Evolutionary conservation across 2,797 vertebrate species (phyloP).

Genomic region (Calcarius lapponicus): DNA sequence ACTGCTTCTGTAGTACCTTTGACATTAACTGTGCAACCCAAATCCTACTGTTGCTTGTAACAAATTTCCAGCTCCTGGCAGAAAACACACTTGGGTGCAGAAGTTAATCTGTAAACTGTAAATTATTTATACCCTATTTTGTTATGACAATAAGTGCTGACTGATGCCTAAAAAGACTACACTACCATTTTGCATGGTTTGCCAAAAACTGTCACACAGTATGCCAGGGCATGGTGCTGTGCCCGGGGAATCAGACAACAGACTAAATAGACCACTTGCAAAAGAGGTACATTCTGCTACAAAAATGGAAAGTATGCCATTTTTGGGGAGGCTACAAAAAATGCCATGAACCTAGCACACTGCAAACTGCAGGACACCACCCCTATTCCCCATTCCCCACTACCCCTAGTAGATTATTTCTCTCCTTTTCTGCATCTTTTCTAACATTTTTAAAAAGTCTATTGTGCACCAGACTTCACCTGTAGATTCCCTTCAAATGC

Average conservation of each 20-base stretch:
- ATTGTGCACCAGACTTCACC: not conserved
- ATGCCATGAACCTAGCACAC: accelerated
- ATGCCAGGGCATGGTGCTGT: not conserved
- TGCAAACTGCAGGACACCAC: not conserved
- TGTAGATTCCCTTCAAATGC: not conserved
- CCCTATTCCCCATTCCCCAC: not conserved
- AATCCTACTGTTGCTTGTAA: not conserved
- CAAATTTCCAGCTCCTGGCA: not conserved
- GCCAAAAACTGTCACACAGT: not conserved
- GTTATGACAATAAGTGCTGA: not conserved
- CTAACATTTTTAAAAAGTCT: not conserved
- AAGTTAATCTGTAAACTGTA: not conserved
- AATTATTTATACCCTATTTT: not conserved
- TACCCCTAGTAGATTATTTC: not conserved
- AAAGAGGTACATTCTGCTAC: not conserved
- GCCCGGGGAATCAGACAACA: not conserved
- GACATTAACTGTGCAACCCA: not conserved
- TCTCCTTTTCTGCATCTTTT: not conserved
- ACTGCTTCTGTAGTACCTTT: not conserved
- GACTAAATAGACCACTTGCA: not conserved
- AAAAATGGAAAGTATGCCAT: not conserved
- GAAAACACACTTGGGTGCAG: not conserved
- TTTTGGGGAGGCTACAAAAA: not conserved
- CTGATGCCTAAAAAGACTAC: not conserved
- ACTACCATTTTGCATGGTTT: not conserved